Percentiles rank a stretch among this genome's conserved stretches.
These are phyloP conservation scores for Pachydiplax longipennis DNA, from an alignment of 2,888 invertebrate genomes.

Conservation along the genomic window DNA sequence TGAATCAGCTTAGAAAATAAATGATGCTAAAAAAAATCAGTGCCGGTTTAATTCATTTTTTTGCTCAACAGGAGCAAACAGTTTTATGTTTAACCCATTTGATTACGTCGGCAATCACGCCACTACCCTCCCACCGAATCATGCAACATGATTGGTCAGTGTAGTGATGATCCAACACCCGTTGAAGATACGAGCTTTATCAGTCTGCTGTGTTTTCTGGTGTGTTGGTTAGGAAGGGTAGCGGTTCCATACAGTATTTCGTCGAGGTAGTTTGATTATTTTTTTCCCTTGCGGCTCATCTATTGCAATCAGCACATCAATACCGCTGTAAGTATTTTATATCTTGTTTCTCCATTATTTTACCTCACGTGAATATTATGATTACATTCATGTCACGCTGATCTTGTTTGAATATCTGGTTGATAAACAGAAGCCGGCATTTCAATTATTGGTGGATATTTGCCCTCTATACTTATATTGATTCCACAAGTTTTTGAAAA, in stretches of 20 bases:
- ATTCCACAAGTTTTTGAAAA: too few relatives aligned
- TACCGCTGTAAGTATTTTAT: neutral
- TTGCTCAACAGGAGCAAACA: neutral
- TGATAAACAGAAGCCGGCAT: neutral
- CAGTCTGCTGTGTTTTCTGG: constrained; percentile 28
- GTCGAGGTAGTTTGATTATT: neutral
- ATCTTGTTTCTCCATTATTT: neutral
- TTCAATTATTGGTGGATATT: neutral
- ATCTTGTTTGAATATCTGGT: neutral
- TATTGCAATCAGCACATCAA: neutral
- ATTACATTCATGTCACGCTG: neutral
- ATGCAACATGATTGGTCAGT: constrained; percentile 28
- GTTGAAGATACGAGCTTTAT: constrained; percentile 28
- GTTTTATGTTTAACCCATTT: constrained; percentile 16
- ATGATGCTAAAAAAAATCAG: too few relatives aligned
- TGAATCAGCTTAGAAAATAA: neutral
- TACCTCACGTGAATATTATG: neutral
- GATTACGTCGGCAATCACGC: constrained; percentile 46
- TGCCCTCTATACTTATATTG: too few relatives aligned
- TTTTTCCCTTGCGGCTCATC: neutral
- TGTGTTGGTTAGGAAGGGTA: neutral
- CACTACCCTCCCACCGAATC: constrained; percentile 45
- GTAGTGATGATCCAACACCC: constrained; percentile 40
- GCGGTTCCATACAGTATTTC: neutral
- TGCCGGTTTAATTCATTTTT: neutral